A percentile compares a stretch with the other conserved stretches of the same genome.
Conservation (phyloP, 2,888 invertebrate genomes). For the Siphlonurus alternatus region DNA sequence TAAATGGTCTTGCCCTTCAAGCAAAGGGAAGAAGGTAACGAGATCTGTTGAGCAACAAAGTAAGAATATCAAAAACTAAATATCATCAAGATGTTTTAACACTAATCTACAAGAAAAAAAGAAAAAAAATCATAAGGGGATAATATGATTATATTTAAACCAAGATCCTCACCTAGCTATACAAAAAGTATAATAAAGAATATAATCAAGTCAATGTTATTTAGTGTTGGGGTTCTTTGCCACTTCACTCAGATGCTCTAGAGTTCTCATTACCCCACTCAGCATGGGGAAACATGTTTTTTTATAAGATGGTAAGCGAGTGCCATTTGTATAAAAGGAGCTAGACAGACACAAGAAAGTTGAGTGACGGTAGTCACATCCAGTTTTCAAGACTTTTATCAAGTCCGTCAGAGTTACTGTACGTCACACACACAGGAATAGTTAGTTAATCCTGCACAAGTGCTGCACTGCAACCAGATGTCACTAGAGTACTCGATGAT, state of each 20-base stretch:
- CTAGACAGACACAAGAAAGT: not conserved
- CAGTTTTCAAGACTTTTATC: not conserved
- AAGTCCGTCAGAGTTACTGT: not conserved
- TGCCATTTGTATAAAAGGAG: not conserved
- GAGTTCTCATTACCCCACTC: not conserved
- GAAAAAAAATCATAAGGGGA: not conserved
- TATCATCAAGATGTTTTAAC: too few relatives aligned
- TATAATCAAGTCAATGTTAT: too few relatives aligned
- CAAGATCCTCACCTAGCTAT: not conserved
- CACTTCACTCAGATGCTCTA: too few relatives aligned
- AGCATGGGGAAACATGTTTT: conserved; percentile 1
- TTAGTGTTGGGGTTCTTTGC: too few relatives aligned
- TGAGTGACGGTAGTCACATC: not conserved
- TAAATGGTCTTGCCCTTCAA: conserved; percentile 9
- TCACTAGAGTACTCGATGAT: not conserved
- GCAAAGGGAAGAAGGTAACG: conserved; percentile 9
- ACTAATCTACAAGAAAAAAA: too few relatives aligned
- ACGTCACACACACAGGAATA: too few relatives aligned
- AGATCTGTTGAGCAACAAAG: not conserved
- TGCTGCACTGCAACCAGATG: not conserved
- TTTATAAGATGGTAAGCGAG: not conserved
- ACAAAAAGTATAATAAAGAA: not conserved
- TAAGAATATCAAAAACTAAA: not conserved
- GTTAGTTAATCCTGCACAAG: too few relatives aligned
- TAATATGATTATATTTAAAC: not conserved